phyloP scores from a whole-genome alignment of 1,140 invertebrate genomes.

The Coelopa frigida region DNA sequence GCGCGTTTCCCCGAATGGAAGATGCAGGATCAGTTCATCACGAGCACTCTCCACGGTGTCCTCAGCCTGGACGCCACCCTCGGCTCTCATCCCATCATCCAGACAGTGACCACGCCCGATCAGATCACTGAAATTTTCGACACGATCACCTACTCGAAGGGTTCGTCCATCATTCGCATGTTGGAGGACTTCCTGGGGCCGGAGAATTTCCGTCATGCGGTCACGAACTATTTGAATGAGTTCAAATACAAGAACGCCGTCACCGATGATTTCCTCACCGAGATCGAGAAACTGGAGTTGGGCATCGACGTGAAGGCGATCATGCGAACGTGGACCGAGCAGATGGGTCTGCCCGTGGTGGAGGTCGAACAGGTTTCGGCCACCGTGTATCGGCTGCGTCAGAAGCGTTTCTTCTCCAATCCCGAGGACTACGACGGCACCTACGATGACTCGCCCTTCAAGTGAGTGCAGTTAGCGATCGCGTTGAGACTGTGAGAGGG shows the following conservation, averaged over 20 bases:
- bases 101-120: conserved; percentile 74
- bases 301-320: conserved; percentile 53
- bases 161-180: conserved; percentile 84
- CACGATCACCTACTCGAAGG: conserved; percentile 88
- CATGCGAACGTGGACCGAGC: conserved; percentile 87
- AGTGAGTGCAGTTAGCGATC: too few species aligned
- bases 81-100: conserved; percentile 82
- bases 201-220: conserved; percentile 64
- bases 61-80: conserved; percentile 70
- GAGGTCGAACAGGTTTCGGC: conserved; percentile 48
- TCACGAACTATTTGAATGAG: conserved; percentile 68
- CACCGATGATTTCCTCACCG: conserved; percentile 69
- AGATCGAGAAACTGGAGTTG: conserved; percentile 48
- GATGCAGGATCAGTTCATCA: conserved; percentile 70
- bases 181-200: conserved; percentile 75
- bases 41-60: conserved; percentile 63
- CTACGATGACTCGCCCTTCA: conserved; percentile 51
- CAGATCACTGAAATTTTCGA: conserved; percentile 92
- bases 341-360: conserved; percentile 86
- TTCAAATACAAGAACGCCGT: conserved; percentile 69
- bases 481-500: too few species aligned
- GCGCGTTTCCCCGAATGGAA: conserved; percentile 71
- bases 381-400: conserved; percentile 58
- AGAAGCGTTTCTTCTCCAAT: conserved; percentile 67
- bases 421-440: conserved; percentile 48